Percentiles rank a stretch among this genome's conserved stretches.
Evolutionary conservation across 1,140 invertebrate species (phyloP).

Genomic region (Cydia strobilella): DNA sequence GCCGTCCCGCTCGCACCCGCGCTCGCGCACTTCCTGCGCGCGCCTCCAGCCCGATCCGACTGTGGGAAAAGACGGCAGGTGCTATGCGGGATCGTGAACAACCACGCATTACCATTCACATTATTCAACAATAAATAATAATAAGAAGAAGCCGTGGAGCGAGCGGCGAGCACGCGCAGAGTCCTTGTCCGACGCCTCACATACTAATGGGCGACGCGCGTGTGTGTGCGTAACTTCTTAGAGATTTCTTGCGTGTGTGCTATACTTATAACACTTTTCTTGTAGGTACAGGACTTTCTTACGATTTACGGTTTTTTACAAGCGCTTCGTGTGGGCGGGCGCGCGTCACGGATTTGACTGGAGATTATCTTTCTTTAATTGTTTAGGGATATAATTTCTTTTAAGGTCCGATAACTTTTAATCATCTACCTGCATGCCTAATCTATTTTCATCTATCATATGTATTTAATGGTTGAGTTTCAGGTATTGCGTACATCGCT

Average conservation of each 20-base stretch:
- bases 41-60: slow-evolving; percentile 62
- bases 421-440: slow-evolving; percentile 12
- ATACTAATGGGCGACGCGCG: slow-evolving; percentile 63
- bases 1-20: slow-evolving; percentile 59
- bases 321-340: slow-evolving; percentile 69
- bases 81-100: slow-evolving; percentile 79
- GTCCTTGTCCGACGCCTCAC: slow-evolving; percentile 55
- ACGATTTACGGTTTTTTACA: slow-evolving; percentile 50
- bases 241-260: slow-evolving; percentile 46
- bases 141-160: slow-evolving; percentile 78
- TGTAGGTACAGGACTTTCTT: slow-evolving; percentile 50
- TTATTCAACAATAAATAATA: slow-evolving; percentile 80
- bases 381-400: slow-evolving; percentile 61
- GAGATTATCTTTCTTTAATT: slow-evolving; percentile 72
- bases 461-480: slow-evolving; percentile 7
- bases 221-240: slow-evolving; percentile 50
- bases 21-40: slow-evolving; percentile 69
- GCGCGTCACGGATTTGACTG: slow-evolving; percentile 68
- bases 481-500: background rate
- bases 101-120: slow-evolving; percentile 79
- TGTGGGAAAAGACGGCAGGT: slow-evolving; percentile 80
- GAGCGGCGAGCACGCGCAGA: slow-evolving; percentile 78
- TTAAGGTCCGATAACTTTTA: slow-evolving; percentile 42
- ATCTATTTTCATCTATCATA: background rate
- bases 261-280: slow-evolving; percentile 48